Base-by-base conservation (phyloP, 2,888 invertebrate species). In the Mylabris sibirica region DNA sequence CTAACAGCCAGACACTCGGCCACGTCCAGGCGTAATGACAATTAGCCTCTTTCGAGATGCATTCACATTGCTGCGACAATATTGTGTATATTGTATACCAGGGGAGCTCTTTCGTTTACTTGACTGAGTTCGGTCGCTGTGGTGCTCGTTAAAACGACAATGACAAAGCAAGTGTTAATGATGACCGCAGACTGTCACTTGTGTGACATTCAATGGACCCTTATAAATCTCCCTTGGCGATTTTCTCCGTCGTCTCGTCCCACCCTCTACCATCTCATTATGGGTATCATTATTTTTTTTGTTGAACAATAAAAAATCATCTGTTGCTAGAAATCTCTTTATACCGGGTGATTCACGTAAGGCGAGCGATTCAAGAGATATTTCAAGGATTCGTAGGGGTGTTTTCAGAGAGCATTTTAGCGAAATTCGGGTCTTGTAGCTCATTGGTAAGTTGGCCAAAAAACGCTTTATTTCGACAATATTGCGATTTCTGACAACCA, bases 91-190 rank as follows among this genome's bases (percentile, higher is more conserved):
- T 67, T 64, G 30, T 41, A 38, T 59, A n/a, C 53, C 63, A 49
- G 20, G 49, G 49, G 49, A 49, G 20, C 20, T 49, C 49, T 49
- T 24, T 62, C 65, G 59, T 60, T 64, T 65, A 57, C 53, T 60
- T 59, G 65, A 44, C 44, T 59, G 59, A 59, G 60, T 59, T 34
- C 38, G 62, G 66, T 65, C 60, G 65, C 68, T 49, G 66, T 63
- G 63, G 63, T 53, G 67, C 70, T 72, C 70, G 69, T 71, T 72
- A 68, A 67, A 68, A 59, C 57, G 65, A 67, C 60, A 59, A 67
- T 67, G 68, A 71, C 61, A 65, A 73, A 69, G 72, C 66, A 69
- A 69, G 67, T 67, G 71, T 67, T 72, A 72, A 70, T 70, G 73
- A 69, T 65, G 67, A 66, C 72, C 68, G 70, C 71, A 65, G 65